Base-by-base conservation (phyloP, 2,797 vertebrate genomes). In the Sarcoramphus papa region DNA sequence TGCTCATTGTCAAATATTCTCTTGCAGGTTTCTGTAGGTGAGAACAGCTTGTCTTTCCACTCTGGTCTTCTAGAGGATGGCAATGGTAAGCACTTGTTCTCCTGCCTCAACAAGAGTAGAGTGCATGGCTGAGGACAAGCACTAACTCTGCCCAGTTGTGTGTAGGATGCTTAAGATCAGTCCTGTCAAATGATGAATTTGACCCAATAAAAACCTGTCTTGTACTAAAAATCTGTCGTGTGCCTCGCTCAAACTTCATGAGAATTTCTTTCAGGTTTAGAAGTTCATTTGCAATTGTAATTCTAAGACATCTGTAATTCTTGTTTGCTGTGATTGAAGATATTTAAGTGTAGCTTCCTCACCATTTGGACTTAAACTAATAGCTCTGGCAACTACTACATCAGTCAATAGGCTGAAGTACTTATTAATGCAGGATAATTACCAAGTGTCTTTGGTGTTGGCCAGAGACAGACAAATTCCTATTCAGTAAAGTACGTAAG, bases 11-110 rank as follows among this genome's bases (percentile, higher is more conserved):
- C 27, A 63, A 21, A 8, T 62, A 41, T 70, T 92, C 60, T 92
- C 73, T 96, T 94, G 78, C 95, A 98, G 98, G 91, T 91, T 90
- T 95, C 97, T 96, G 80, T 73, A 40, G 78, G 91, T 47, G 98
- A 98, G 84, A 97, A 92, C 93, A 97, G 92, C 85, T 75, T 91
- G 37, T 77, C 92, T 67, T 74, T 56, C 88, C 79, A 54, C 78
- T 84, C 96, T 17, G 70, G 14, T 13, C 65, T 81, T 73, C 77
- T 95, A 53, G 98, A 98, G 96, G 97, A 98, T 45, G 94, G 96
- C 68, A 92, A 54, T 7, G 51, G 97, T 98, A 97, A 98, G 97
- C 30, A 43, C 67, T 68, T 5, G 3, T 53, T 91, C 73, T 95
- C 21, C 64, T 63, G 35, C n/a, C 50, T 19, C 41, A 13, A 6